These are phyloP conservation scores for Macquaria australasica DNA, from an alignment of 2,113 vertebrate species.

Conservation along the genomic window DNA sequence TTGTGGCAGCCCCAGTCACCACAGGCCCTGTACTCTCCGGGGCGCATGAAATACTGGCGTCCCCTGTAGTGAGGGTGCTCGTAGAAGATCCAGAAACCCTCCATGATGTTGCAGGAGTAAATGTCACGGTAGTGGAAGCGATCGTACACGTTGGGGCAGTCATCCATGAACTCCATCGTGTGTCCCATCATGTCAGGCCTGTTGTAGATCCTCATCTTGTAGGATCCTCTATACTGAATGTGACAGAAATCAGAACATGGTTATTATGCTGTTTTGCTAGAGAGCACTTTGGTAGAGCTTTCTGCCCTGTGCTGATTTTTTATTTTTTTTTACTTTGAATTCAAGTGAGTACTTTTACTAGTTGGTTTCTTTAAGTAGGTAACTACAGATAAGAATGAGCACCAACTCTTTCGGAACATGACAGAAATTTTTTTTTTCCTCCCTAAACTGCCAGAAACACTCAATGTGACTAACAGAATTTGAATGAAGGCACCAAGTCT, in stretches of 20 bases:
- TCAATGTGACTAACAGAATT: constrained; percentile 75
- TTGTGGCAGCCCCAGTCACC: constrained; percentile 82
- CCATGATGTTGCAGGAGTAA: constrained; percentile 82
- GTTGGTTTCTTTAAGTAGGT: constrained; percentile 41
- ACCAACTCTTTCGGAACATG: constrained; percentile 51
- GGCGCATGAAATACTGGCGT: constrained; percentile 84
- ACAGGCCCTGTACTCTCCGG: constrained; percentile 83
- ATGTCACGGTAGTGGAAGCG: constrained; percentile 79
- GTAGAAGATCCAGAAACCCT: constrained; percentile 85
- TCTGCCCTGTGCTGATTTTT: constrained; percentile 26
- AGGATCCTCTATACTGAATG: constrained; percentile 82
- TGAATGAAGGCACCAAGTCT: constrained; percentile 75
- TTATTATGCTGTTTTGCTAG: constrained; percentile 31
- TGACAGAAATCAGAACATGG: constrained; percentile 24
- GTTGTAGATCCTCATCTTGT: constrained; percentile 82
- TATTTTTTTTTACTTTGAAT: constrained; percentile 37
- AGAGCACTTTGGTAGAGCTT: constrained; percentile 17
- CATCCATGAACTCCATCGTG: constrained; percentile 81
- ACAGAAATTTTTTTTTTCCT: constrained; percentile 44
- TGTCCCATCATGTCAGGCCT: constrained; percentile 81
- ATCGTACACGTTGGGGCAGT: constrained; percentile 82
- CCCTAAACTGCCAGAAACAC: constrained; percentile 68
- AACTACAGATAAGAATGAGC: constrained; percentile 53
- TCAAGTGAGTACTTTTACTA: constrained; percentile 19
- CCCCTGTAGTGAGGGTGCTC: constrained; percentile 85